These are phyloP conservation scores for Carassius gibelio DNA, from an alignment of 2,113 vertebrate species.

Conservation along the genomic window DNA sequence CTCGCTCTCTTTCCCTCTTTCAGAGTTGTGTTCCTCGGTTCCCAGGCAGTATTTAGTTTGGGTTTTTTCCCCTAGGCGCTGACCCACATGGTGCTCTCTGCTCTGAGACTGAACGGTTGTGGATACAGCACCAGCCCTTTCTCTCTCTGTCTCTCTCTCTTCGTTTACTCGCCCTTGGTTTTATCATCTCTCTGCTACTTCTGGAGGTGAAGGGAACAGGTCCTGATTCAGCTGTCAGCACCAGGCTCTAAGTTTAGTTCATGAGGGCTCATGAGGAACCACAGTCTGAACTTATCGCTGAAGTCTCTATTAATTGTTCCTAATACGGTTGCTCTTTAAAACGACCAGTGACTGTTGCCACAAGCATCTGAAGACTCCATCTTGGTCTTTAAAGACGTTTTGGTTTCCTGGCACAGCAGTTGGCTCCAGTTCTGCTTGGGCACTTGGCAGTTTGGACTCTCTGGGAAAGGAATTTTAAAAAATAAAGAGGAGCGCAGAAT, in stretches of 20 bases:
- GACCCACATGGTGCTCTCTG: conserved; percentile 19
- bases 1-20: background rate
- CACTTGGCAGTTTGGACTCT: conserved; percentile 33
- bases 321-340: conserved; percentile 7
- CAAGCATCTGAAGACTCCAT: background rate
- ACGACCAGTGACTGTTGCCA: background rate
- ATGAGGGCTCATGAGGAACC: background rate
- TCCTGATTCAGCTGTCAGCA: conserved; percentile 45
- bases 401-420: conserved; percentile 2
- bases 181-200: conserved; percentile 24
- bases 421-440: conserved; percentile 51
- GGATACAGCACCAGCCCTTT: background rate
- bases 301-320: conserved; percentile 24
- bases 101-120: conserved; percentile 1
- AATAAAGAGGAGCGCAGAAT: too few species aligned
- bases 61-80: conserved; percentile 45
- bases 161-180: background rate
- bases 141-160: background rate
- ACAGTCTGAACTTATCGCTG: background rate
- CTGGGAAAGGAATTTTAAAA: conserved; percentile 31
- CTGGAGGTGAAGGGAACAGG: conserved; percentile 46
- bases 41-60: conserved; percentile 34
- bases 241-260: conserved; percentile 10
- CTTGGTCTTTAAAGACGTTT: background rate
- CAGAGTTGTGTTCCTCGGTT: conserved; percentile 5